phyloP scores from a whole-genome alignment of 1,140 invertebrate species.

The Temnothorax curvispinosus region DNA sequence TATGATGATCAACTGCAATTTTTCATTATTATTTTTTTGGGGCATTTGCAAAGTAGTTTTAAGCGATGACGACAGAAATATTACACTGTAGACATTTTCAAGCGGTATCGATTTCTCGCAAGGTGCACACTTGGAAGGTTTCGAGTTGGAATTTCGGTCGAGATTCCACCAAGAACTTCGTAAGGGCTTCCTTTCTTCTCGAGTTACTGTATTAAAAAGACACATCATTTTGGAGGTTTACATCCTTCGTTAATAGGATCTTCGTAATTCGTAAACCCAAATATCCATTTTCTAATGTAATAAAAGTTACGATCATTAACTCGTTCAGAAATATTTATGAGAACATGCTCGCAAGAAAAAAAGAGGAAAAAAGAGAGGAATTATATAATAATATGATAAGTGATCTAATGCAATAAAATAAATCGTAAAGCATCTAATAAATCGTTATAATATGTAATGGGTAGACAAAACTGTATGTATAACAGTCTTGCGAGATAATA shows the following conservation, averaged over 20 bases:
- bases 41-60: background rate
- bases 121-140: conserved; percentile 55
- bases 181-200: conserved; percentile 71
- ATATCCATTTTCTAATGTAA: background rate
- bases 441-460: background rate
- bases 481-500: background rate
- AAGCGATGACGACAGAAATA: background rate
- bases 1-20: background rate
- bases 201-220: conserved; percentile 66
- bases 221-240: background rate
- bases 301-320: background rate
- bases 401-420: background rate
- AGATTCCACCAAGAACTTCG: conserved; percentile 62
- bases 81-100: conserved; percentile 17
- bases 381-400: background rate
- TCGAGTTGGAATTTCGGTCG: conserved; percentile 70
- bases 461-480: background rate
- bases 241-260: background rate
- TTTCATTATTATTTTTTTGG: background rate
- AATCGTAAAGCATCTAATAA: background rate
- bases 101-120: conserved; percentile 7
- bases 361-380: background rate
- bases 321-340: background rate
- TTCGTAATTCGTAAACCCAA: background rate
- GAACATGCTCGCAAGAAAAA: background rate